phyloP scores from a whole-genome alignment of 2,113 vertebrate species.

The Todiramphus chloris region DNA sequence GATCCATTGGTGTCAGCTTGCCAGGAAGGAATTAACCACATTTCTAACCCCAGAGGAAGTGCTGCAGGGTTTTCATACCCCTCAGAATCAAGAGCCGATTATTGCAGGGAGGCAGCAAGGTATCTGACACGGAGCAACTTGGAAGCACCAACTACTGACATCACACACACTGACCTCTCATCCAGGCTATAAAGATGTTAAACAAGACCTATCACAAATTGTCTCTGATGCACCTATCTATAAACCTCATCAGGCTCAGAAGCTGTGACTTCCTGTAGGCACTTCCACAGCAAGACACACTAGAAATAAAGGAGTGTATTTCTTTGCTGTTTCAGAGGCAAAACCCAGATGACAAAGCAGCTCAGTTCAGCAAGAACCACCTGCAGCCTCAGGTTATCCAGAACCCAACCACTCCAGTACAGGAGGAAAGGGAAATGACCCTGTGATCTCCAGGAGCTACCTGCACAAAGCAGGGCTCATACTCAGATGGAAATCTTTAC shows the following conservation, averaged over 20 bases:
- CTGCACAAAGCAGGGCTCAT: background rate
- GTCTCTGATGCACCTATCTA: background rate
- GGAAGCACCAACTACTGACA: background rate
- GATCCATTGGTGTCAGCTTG: background rate
- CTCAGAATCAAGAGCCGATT: background rate
- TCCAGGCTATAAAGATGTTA: background rate
- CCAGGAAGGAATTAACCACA: background rate
- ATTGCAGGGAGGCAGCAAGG: background rate
- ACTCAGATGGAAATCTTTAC: background rate
- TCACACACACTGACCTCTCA: background rate
- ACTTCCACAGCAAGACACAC: background rate
- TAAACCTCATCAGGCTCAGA: background rate
- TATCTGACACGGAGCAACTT: background rate
- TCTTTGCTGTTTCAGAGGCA: background rate
- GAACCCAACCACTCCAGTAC: background rate
- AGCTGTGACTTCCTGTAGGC: background rate
- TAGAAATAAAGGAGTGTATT: background rate
- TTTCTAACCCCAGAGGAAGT: background rate
- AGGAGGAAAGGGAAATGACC: background rate
- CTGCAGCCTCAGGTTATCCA: background rate
- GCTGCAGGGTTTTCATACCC: background rate
- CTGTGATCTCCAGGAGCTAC: rapidly evolving
- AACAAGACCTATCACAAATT: background rate
- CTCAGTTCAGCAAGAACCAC: background rate
- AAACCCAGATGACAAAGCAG: background rate